Percentiles rank a stretch among this genome's conserved stretches.
phyloP scores from a whole-genome alignment of 2,113 vertebrate species.

The Nannospalax galili region DNA sequence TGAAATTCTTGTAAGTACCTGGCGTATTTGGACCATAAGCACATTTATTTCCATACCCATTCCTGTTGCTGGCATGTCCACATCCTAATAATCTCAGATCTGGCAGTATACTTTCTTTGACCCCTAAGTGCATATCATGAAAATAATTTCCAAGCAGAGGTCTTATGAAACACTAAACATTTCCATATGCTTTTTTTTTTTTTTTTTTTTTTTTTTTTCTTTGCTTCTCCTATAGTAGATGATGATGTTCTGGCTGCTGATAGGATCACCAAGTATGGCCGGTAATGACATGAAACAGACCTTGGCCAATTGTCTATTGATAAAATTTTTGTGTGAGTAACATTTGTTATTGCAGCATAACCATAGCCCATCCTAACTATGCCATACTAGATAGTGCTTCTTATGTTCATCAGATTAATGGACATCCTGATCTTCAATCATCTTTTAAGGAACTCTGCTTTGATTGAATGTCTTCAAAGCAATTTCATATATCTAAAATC shows the following conservation, averaged over 20 bases:
- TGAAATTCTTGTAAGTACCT: not conserved
- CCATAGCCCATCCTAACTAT: not conserved
- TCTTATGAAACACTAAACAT: not conserved
- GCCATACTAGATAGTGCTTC: not conserved
- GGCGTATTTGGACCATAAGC: not conserved
- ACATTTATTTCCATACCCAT: not conserved
- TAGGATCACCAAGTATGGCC: not conserved
- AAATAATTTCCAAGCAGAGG: conserved; percentile 19
- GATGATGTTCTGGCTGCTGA: not conserved
- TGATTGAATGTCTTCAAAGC: not conserved
- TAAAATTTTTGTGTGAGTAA: not conserved
- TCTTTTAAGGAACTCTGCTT: not conserved
- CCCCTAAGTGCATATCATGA: not conserved
- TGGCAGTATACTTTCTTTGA: not conserved
- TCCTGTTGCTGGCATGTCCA: not conserved
- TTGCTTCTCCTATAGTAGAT: not conserved
- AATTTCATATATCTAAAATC: conserved; percentile 39
- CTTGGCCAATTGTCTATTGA: not conserved
- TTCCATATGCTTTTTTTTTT: not conserved
- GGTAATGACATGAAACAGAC: not conserved
- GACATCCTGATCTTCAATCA: not conserved
- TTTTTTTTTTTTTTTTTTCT: no score
- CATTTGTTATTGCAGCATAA: not conserved
- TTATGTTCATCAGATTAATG: not conserved
- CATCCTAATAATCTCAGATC: not conserved